Base-by-base conservation (phyloP, 37 sponge, comb jelly and placozoan genomes). In the Beroe forskalii region DNA sequence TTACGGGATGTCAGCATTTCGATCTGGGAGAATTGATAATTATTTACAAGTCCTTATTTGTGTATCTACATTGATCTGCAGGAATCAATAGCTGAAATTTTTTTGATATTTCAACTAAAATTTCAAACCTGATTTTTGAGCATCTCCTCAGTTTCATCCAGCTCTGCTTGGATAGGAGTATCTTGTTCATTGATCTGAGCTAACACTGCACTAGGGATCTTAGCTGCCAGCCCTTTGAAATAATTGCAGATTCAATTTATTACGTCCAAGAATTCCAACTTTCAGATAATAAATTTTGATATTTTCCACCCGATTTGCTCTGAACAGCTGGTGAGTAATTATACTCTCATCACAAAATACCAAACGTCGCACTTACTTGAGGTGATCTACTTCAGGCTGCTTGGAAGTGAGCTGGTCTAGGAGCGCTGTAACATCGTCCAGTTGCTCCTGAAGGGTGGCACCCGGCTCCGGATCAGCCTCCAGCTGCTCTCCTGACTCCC, bases 71-170 rank as follows among this genome's bases (percentile, higher is more conserved):
- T n/a, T n/a, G n/a, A n/a, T n/a, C n/a, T n/a, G n/a, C n/a, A n/a
- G n/a, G n/a, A n/a, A n/a, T n/a, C n/a, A n/a, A n/a, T n/a, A n/a
- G n/a, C n/a, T n/a, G n/a, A n/a, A n/a, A n/a, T n/a, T n/a, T n/a
- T n/a, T n/a, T n/a, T n/a, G n/a, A n/a, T n/a, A n/a, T n/a, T n/a
- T n/a, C n/a, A n/a, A n/a, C n/a, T n/a, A n/a, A n/a, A n/a, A n/a
- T n/a, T n/a, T n/a, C n/a, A n/a, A 63, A 69, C 72, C 72, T 80
- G 86, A 48, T 80, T 44, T 20, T 80, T 41, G 55, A 80, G 86
- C 86, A 80, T 41, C 31, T 41, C 44, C 86, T 80, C 86, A 4
- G 86, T 38, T 27, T 80, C 86, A 32, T 80, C 86, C n/a, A 80
- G 48, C 20, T 80, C 86, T 6, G 86, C 40, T 23, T 41, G 20